These are phyloP conservation scores for Hirtodrosophila trivittata DNA, from an alignment of 2,888 invertebrate species.

Conservation along the genomic window DNA sequence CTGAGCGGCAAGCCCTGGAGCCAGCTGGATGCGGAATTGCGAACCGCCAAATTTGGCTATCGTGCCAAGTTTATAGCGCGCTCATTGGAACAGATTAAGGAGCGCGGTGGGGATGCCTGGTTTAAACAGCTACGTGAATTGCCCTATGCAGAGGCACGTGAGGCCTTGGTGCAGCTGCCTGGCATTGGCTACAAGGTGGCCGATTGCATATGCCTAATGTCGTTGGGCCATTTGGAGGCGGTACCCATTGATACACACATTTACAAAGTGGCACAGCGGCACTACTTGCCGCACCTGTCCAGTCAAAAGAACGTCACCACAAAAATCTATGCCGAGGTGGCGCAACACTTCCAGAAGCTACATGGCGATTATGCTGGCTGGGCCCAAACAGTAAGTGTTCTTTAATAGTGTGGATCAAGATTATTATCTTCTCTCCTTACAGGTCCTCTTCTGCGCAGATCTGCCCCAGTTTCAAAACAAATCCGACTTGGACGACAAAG, in stretches of 20 bases:
- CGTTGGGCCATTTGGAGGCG: slow-evolving; percentile 92
- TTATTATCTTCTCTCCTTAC: slow-evolving; percentile 25
- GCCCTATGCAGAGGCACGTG: slow-evolving; percentile 89
- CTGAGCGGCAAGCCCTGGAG: slow-evolving; percentile 80
- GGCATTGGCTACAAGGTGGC: slow-evolving; percentile 99
- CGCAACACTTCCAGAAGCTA: slow-evolving; percentile 89
- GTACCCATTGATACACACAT: slow-evolving; percentile 99
- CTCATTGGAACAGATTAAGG: slow-evolving; percentile 88
- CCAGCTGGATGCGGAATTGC: slow-evolving; percentile 89
- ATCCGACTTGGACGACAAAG: not conserved
- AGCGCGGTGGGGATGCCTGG: slow-evolving; percentile 90
- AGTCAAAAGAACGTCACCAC: slow-evolving; percentile 90
- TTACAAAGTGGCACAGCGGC: slow-evolving; percentile 92
- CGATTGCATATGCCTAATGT: slow-evolving; percentile 99
- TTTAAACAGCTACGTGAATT: slow-evolving; percentile 87
- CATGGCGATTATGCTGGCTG: slow-evolving; percentile 96
- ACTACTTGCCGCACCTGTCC: slow-evolving; percentile 91
- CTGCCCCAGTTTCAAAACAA: slow-evolving; percentile 87
- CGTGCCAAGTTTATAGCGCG: slow-evolving; percentile 93
- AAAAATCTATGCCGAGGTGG: slow-evolving; percentile 93
- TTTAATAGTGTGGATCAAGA: no score
- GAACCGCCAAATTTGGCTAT: slow-evolving; percentile 92
- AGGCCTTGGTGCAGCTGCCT: slow-evolving; percentile 89
- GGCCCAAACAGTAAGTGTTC: slow-evolving; percentile 94
- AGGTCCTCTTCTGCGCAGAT: slow-evolving; percentile 93